These are phyloP conservation scores for Eremobia ochroleuca DNA, from an alignment of 2,888 invertebrate genomes.

Conservation along the genomic window DNA sequence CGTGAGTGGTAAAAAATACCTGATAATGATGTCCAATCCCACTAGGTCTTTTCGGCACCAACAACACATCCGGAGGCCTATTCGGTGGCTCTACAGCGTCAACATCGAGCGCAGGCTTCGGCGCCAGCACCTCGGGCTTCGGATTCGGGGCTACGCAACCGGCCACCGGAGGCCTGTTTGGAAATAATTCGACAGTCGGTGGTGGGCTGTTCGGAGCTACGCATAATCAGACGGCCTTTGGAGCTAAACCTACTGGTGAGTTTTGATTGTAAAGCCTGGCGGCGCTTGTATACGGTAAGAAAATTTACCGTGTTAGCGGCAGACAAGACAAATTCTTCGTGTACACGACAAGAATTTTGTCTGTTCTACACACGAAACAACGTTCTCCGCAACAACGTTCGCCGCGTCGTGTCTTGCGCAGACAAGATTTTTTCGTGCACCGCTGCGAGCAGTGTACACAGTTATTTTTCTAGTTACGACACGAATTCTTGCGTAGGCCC, in stretches of 20 bases:
- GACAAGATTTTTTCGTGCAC: too few species aligned
- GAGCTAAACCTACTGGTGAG: constrained; percentile 90
- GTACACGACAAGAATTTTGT: too few species aligned
- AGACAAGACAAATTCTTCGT: too few species aligned
- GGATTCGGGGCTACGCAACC: constrained; percentile 86
- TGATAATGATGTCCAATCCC: background rate
- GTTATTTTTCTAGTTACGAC: too few species aligned
- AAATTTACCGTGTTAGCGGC: too few species aligned
- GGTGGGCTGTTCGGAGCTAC: constrained; percentile 91
- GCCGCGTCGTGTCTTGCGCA: too few species aligned
- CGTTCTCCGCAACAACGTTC: too few species aligned
- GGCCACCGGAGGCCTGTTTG: constrained; percentile 92
- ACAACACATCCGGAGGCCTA: constrained; percentile 82
- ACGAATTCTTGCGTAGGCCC: too few species aligned
- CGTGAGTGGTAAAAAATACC: background rate
- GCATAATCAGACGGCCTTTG: constrained; percentile 91
- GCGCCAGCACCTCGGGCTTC: constrained; percentile 88
- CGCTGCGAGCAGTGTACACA: too few species aligned
- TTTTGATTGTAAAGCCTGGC: background rate
- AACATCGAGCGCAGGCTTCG: constrained; percentile 92
- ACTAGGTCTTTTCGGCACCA: constrained; percentile 92
- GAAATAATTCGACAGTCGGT: constrained; percentile 80
- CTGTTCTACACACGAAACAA: too few species aligned
- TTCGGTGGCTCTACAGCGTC: constrained; percentile 79
- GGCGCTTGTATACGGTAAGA: too few species aligned